Conservation (phyloP, 2,797 vertebrate species). For the Muscicapa comitata region DNA sequence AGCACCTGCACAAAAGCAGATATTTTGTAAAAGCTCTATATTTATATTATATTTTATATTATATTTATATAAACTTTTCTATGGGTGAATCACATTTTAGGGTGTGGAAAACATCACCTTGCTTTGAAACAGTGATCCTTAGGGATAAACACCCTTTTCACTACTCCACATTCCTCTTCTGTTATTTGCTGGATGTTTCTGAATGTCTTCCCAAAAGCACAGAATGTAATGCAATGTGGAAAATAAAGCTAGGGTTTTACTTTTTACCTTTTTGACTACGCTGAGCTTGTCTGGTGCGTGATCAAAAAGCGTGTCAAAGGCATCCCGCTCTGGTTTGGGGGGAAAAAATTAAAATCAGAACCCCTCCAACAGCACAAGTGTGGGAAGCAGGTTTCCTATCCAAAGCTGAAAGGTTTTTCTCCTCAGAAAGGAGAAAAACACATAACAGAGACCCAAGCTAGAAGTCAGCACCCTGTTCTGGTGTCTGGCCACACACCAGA, state of each 20-base stretch:
- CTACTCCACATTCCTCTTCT: not conserved
- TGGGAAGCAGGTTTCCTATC: not conserved
- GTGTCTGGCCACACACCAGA: not conserved
- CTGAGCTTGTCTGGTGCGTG: constrained; percentile 96
- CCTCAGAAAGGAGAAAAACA: not conserved
- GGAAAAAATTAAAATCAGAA: not conserved
- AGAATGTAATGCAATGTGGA: not conserved
- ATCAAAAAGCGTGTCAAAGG: constrained; percentile 94
- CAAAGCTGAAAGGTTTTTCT: not conserved
- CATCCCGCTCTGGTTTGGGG: constrained; percentile 85
- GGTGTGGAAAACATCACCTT: not conserved
- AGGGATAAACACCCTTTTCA: not conserved
- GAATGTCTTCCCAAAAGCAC: not conserved
- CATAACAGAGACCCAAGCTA: not conserved
- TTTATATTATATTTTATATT: not conserved
- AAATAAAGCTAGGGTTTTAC: not conserved
- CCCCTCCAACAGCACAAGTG: not conserved
- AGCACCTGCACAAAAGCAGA: not conserved
- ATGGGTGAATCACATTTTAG: not conserved
- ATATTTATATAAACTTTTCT: not conserved
- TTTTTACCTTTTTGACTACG: constrained; percentile 92
- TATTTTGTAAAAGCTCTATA: not conserved
- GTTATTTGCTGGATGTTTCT: not conserved
- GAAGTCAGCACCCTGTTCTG: not conserved
- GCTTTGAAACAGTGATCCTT: not conserved